Conservation (phyloP, 92 coral and sea anemone species). For the Ricordea florida region DNA sequence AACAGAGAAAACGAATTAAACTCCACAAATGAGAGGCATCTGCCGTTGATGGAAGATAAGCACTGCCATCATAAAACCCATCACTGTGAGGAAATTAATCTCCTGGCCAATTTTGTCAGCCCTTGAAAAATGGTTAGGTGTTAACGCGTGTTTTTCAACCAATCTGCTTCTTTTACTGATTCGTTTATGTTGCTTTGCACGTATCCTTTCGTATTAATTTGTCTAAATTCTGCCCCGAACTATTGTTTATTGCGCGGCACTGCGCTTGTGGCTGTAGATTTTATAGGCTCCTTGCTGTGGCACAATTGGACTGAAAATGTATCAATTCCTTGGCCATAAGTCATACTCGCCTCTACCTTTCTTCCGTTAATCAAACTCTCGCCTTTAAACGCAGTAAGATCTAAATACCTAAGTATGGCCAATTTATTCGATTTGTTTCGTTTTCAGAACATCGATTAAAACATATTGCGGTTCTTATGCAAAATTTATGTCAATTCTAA, state of each 20-base stretch:
- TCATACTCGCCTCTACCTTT: neutral
- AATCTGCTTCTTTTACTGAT: too few relatives aligned
- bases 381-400: slow-evolving; percentile 4
- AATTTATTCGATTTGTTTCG: slow-evolving; percentile 19
- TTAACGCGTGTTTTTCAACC: too few relatives aligned
- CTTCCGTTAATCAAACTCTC: neutral
- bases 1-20: slow-evolving; percentile 37
- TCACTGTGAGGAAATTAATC: slow-evolving; percentile 49
- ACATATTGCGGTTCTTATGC: slow-evolving; percentile 19
- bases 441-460: slow-evolving; percentile 19
- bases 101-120: slow-evolving; percentile 9
- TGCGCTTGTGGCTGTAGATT: slow-evolving; percentile 27
- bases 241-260: slow-evolving; percentile 13
- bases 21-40: slow-evolving; percentile 48
- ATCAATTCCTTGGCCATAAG: slow-evolving; percentile 11
- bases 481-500: slow-evolving; percentile 28
- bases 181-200: too few relatives aligned
- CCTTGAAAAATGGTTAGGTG: slow-evolving; percentile 21
- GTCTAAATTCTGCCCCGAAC: too few relatives aligned
- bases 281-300: slow-evolving; percentile 23
- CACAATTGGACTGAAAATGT: slow-evolving; percentile 22
- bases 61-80: slow-evolving; percentile 28
- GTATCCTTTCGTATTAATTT: too few relatives aligned
- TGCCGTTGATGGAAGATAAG: slow-evolving; percentile 48
- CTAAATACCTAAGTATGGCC: slow-evolving; percentile 32